phyloP scores from a whole-genome alignment of 92 coral and sea anemone genomes.

The Pocillopora grandis region DNA sequence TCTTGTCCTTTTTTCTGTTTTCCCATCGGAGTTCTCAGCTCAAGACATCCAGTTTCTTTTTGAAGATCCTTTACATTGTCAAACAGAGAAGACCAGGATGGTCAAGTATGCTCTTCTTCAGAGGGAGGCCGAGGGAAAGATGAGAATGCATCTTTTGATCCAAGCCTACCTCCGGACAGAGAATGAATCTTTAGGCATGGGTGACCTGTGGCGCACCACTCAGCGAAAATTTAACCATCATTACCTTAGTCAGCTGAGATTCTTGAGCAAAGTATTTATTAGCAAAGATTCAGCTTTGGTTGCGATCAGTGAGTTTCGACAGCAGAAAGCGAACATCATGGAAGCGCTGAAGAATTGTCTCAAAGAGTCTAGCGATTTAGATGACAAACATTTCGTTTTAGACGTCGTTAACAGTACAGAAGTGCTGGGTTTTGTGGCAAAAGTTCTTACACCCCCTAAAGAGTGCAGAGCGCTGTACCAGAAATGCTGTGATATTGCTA shows the following conservation, averaged over 20 bases:
- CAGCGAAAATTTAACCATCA: constrained; percentile 12
- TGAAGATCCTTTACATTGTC: background rate
- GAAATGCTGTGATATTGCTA: constrained; percentile 23
- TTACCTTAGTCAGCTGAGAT: background rate
- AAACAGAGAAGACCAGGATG: constrained; percentile 10
- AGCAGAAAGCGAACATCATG: constrained; percentile 12
- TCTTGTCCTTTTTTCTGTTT: constrained; percentile 18
- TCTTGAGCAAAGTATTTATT: background rate
- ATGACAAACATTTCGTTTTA: background rate
- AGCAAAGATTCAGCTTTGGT: background rate
- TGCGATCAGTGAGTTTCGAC: constrained; percentile 7
- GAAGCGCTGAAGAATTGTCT: constrained; percentile 7
- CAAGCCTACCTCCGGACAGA: constrained; percentile 11
- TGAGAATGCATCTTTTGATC: constrained; percentile 14
- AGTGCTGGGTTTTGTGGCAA: constrained; percentile 25
- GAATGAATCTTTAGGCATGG: background rate
- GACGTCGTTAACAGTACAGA: constrained; percentile 24
- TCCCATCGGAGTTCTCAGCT: constrained; percentile 18
- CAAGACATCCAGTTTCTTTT: background rate
- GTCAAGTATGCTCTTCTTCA: background rate
- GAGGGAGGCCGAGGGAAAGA: background rate
- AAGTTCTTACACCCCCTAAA: constrained; percentile 16
- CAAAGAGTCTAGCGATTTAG: background rate
- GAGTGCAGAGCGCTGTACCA: constrained; percentile 19
- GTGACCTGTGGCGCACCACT: background rate